Evolutionary conservation across 2,113 vertebrate species (phyloP), one percentile per base, ranked within the genome.

Genomic region (Zosterops hypoxanthus): DNA sequence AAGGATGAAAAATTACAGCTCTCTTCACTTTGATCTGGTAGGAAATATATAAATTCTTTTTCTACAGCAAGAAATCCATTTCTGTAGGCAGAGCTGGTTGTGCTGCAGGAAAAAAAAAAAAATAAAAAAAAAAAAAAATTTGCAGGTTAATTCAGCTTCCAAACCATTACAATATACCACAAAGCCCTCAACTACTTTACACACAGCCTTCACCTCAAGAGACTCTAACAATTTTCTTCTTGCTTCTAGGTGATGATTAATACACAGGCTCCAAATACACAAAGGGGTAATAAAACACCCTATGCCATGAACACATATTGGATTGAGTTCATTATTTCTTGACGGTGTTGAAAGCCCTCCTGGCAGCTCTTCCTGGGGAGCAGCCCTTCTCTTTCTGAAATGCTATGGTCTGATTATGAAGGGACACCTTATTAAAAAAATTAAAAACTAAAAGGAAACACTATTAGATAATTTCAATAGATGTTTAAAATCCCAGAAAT

Each of bases 191-290:
- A 50, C 82, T 90, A 33, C 82, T 92, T 86, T 92, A 49, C 82
- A 86, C 59, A 29, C 42, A 83, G 82, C 64, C 63, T 94, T 94
- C 85, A 93, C 82, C 82, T 94, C 94, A 78, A 88, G 71, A 90
- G 85, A 92, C 44, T 83, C 56, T 92, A 93, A 92, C 92, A 88
- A 88, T 95, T 96, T 90, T 92, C 89, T 70, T 75, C 85, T 86
- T 86, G 47, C 69, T 95, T 92, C 93, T 92, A 71, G 34, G 72
- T 95, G 69, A 96, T 94, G 96, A 96, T 95, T 92, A 96, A 93
- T 90, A 93, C 69, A 72, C 41, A 78, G 25, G 17, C 76, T 92
- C 41, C 88, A 86, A 95, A 86, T 71, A 81, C 88, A 79, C 82
- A 46, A 70, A 83, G 60, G 60, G 31, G 15, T 84, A 92, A 90